Base-by-base conservation (phyloP, 2,113 vertebrate genomes). In the Setophaga kirtlandii region DNA sequence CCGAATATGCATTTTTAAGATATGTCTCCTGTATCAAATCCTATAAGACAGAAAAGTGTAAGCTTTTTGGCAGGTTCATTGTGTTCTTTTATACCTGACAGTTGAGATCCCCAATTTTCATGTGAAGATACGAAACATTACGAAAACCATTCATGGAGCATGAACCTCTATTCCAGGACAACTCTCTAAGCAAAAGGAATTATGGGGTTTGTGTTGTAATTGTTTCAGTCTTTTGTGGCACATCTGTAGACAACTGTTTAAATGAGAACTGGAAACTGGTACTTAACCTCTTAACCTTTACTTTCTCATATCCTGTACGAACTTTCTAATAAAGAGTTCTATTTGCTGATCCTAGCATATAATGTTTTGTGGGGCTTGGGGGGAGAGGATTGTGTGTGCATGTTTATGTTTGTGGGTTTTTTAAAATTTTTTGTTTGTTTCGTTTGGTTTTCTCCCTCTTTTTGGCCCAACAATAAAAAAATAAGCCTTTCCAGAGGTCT, bases 71-170 rank as follows among this genome's bases (percentile, higher is more conserved):
- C 5, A 59, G 8, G 5, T 2, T 55, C 6, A 3, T 21, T 41
- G 21, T 77, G 7, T 9, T 56, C 22, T 50, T 4, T 31, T 56
- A 5, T 13, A 49, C 3, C 2, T 30, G 12, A 5, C 6, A 58
- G 1, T 0, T 30, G 10, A 8, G 4, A 8, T 8, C 11, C 10
- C n/a, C 30, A 37, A 3, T 5, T 10, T 22, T 70, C 28, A 15
- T 5, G 11, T 42, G 46, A 74, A 77, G 25, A n/a, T 30, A 3
- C 15, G 24, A 76, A 67, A 31, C 3, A n/a, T 77, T 92, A 12
- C 50, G 17, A 58, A 92, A 77, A 30, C 1, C 12, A 4, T 21
- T 9, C 8, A 21, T 33, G 4, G 9, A 81, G 0, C 23, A 46
- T 17, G 8, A 77, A 49, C 2, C 0, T 63, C 5, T n/a, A 23